phyloP scores from a whole-genome alignment of 30 jellyfish, hydroid and myxozoan genomes.

The Aurelia coerulea region DNA sequence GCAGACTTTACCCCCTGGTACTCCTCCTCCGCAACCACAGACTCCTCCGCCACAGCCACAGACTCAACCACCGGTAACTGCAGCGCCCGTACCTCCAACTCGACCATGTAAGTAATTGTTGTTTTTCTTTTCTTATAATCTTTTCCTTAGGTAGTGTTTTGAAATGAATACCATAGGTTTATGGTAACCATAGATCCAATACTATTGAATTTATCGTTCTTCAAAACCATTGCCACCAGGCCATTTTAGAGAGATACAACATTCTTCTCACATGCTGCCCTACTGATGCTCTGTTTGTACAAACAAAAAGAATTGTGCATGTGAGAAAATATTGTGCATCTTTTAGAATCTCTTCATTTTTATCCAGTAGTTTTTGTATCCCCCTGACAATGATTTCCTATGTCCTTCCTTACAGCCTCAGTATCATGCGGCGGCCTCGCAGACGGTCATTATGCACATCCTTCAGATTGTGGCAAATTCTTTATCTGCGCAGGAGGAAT shows the following conservation, averaged over 20 bases:
- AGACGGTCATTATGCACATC: conserved; percentile 92
- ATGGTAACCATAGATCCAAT: no score
- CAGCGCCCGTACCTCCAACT: conserved; percentile 65
- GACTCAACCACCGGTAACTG: conserved; percentile 34
- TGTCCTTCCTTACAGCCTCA: conserved; percentile 33
- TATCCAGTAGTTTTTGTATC: neutral
- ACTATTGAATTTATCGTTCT: no score
- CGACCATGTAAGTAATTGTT: conserved; percentile 56
- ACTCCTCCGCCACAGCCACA: conserved; percentile 34
- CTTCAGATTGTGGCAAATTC: conserved; percentile 75
- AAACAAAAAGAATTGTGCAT: no score
- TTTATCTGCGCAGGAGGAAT: conserved; percentile 71
- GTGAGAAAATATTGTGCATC: no score
- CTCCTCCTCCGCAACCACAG: conserved; percentile 51
- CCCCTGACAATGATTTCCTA: neutral
- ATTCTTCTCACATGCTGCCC: no score
- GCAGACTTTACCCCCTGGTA: conserved; percentile 83
- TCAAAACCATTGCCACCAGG: no score
- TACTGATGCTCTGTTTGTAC: no score
- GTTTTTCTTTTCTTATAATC: neutral
- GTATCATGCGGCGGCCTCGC: conserved; percentile 78
- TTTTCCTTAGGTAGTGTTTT: no score
- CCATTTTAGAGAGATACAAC: no score
- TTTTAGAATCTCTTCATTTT: no score
- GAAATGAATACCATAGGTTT: no score